Evolutionary conservation across 2,888 invertebrate genomes (phyloP), one percentile per base, ranked within the genome.

Genomic region (Sphaeridia pumilis): DNA sequence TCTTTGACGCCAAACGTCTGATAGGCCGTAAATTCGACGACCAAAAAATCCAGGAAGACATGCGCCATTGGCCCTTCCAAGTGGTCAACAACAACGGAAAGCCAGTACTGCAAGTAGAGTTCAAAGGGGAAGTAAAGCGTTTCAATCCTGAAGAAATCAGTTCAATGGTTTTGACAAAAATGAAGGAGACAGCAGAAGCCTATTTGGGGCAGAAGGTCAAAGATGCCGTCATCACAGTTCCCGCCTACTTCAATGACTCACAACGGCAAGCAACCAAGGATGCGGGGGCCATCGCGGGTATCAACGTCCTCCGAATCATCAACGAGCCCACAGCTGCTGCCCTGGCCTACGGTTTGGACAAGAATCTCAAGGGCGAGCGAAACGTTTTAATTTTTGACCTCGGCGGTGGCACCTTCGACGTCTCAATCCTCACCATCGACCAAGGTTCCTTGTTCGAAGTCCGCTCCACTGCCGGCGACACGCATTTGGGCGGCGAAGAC

Each of bases 41-140:
- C 71, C 74, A 73, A 44, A 83, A 87, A 17, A 87, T 95, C 53
- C 93, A 93, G 74, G 81, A 80, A 44, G 93, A 94, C 70, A 84
- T 92, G 78, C 88, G 90, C 73, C 85, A 85, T 72, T 93, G 90
- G 84, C 93, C 93, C 45, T 93, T 93, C 69, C 84, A 83, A 69
- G 89, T 92, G 2, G 83, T 49, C 0, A 54, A 54, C 34, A 24
- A 31, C 1, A 35, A 41, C 4, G 31, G 41, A 12, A 58, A 60
- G 38, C 58, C 60, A 12, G 41, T 52, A 31, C 21, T 60, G n/a
- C 54, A 58, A 27, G 59, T 60, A n/a, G 58, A 59, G 22, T 79
- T 75, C 72, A 79, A 79, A 67, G 78, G 78, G 56, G 79, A 80
- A 66, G 66, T 62, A 48, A 81, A 80, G 68, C 73, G 72, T 46